Percentiles rank a stretch among this genome's conserved stretches.
Conservation (phyloP, 1,140 invertebrate species). For the Heterodera carotae region DNA sequence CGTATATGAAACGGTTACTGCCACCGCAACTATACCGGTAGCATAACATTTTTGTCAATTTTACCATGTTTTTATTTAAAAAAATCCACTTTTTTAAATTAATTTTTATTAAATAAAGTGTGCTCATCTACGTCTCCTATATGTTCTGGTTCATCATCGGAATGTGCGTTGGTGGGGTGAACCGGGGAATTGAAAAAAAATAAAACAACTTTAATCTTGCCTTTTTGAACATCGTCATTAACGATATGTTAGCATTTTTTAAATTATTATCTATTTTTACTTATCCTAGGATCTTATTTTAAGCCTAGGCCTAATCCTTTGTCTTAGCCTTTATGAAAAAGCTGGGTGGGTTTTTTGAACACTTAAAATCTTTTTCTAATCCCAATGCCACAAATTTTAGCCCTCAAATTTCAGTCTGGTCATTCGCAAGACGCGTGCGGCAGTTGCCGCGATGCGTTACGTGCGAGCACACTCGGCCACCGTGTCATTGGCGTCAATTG, state of each 20-base stretch:
- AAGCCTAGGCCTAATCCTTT: too few relatives aligned
- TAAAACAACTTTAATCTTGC: too few relatives aligned
- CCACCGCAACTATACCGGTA: constrained; percentile 10
- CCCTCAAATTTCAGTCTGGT: constrained; percentile 39
- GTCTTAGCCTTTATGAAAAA: too few relatives aligned
- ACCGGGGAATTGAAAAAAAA: too few relatives aligned
- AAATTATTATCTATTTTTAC: too few relatives aligned
- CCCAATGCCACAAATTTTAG: too few relatives aligned
- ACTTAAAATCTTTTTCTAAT: too few relatives aligned
- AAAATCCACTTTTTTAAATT: neutral
- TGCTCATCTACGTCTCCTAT: constrained; percentile 18
- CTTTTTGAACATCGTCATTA: neutral
- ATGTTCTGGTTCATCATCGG: constrained; percentile 28
- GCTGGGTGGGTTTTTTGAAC: too few relatives aligned
- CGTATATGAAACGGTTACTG: constrained; percentile 15
- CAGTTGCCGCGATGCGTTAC: constrained; percentile 57
- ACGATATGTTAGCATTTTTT: too few relatives aligned
- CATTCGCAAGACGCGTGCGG: constrained; percentile 56
- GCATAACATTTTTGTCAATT: neutral
- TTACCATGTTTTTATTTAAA: neutral
- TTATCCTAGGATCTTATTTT: too few relatives aligned
- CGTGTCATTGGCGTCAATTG: constrained; percentile 55
- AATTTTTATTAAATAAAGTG: too few relatives aligned
- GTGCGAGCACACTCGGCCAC: constrained; percentile 53
- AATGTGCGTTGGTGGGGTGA: too few relatives aligned